Base-by-base conservation (phyloP, 2,113 vertebrate species). In the Eulemur rufifrons region DNA sequence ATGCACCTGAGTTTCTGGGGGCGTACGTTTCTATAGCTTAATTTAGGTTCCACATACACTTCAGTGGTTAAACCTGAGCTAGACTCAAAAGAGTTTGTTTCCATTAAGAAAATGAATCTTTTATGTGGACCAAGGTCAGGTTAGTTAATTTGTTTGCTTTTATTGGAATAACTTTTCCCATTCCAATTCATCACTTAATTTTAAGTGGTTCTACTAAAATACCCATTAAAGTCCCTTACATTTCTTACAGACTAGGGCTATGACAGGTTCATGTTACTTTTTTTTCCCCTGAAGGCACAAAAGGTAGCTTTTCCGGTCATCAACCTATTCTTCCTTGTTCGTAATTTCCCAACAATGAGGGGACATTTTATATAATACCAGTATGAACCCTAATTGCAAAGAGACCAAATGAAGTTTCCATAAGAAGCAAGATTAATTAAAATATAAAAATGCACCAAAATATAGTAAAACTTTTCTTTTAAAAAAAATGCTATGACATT, bases 121-220 rank as follows among this genome's bases (percentile, higher is more conserved):
- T 98, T 97, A 98, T 97, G 97, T 97, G 95, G 93, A 96, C 95
- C 93, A 96, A 96, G 95, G 96, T 98, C 98, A 96, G 95, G 82
- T 98, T 97, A 98, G 96, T 98, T 98, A 98, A 97, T 97, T 98
- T 98, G 97, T 98, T 98, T 98, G 98, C 98, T 98, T 98, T 98
- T 98, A 98, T 98, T 98, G 97, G 95, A 97, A 97, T 98, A 98
- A 98, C 95, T 97, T 97, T 96, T 96, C 96, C 97, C 93, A 96
- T 97, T 98, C 89, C 80, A 97, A 98, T 97, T 97, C 95, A 98
- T 98, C 97, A 98, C 97, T 98, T 96, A 96, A 98, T 98, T 98
- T 98, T 98, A 97, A 98, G 97, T 97, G 93, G 96, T 89, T 95
- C 95, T 95, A 87, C 96, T 97, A 98, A 96, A 97, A 97, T 95